Evolutionary conservation across 2,113 vertebrate genomes (phyloP).

Genomic region (Dasypus novemcinctus): DNA sequence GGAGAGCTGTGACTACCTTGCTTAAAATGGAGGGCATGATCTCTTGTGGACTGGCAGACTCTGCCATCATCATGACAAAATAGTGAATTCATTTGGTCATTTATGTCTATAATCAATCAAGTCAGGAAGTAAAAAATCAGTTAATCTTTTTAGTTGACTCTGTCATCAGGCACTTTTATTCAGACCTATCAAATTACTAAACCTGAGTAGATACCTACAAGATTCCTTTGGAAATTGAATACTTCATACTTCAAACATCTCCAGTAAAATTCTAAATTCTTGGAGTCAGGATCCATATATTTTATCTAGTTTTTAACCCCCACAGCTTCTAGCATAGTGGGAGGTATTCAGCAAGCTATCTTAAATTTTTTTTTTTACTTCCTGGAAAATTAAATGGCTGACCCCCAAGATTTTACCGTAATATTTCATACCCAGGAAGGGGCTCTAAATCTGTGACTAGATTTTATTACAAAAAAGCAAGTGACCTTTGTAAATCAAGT

Average conservation of each 20-base stretch:
- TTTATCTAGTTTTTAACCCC: neutral
- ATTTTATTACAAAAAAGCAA: neutral
- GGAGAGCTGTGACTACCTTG: neutral
- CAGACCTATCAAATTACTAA: neutral
- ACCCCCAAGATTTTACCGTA: neutral
- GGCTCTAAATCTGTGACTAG: neutral
- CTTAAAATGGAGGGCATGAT: neutral
- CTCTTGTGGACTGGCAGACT: neutral
- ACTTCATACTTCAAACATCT: neutral
- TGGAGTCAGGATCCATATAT: neutral
- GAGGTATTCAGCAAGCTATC: neutral
- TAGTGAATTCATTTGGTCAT: neutral
- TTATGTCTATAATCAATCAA: neutral
- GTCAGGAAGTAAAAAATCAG: neutral
- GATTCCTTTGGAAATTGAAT: neutral
- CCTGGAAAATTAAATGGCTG: neutral
- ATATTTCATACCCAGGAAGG: neutral
- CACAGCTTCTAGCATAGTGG: neutral
- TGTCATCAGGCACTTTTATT: neutral
- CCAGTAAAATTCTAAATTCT: neutral
- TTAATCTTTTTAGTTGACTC: neutral
- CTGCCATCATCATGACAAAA: neutral
- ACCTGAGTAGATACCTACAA: neutral
- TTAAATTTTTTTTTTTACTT: neutral
- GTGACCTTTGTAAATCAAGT: neutral